Evolutionary conservation across 2,113 vertebrate species (phyloP), one percentile per base, ranked within the genome.

Genomic region (Dipodomys merriami): DNA sequence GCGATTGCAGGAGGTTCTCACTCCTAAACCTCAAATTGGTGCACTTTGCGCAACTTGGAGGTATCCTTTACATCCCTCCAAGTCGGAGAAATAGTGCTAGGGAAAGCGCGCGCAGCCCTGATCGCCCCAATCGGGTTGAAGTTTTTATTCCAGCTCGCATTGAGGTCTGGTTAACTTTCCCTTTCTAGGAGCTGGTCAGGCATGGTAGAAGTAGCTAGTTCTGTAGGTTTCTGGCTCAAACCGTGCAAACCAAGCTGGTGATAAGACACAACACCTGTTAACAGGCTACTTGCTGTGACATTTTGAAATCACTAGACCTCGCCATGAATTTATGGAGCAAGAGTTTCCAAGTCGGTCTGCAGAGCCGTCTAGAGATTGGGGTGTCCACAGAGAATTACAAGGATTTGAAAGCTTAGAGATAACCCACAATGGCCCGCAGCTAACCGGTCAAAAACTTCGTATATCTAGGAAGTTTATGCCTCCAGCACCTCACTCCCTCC

Each of bases 21-120:
- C 88, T 74, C 87, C 16, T 62, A 90, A 8, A 8, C 7, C 13
- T 77, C 27, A 8, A 29, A 44, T 9, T 30, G 49, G 11, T 2
- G 7, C 18, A 12, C 19, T 16, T 30, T 3, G 19, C 0, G 1
- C 9, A 7, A 39, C 49, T 49, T 3, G 20, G 20, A 49, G 0
- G 19, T 19, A 19, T 30, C 16, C 6, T 64, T 78, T 46, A 30
- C 53, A 76, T 86, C 29, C 25, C 23, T 49, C 49, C 49, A 49
- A 49, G 49, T 49, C 2, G 23, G 18, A 33, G 64, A 19, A 22
- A 86, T 92, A 68, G n/a, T 16, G 22, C 2, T 30, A 33, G 39
- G 30, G 39, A 62, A 86, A 89, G 18, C 18, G 6, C n/a, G n/a
- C 0, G 0, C n/a, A 65, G 18, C 2, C 8, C 7, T 73, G 35